Percentiles rank a stretch among this genome's conserved stretches.
phyloP scores from a whole-genome alignment of 2,888 invertebrate species.

The Amphipyra tragopoginis region DNA sequence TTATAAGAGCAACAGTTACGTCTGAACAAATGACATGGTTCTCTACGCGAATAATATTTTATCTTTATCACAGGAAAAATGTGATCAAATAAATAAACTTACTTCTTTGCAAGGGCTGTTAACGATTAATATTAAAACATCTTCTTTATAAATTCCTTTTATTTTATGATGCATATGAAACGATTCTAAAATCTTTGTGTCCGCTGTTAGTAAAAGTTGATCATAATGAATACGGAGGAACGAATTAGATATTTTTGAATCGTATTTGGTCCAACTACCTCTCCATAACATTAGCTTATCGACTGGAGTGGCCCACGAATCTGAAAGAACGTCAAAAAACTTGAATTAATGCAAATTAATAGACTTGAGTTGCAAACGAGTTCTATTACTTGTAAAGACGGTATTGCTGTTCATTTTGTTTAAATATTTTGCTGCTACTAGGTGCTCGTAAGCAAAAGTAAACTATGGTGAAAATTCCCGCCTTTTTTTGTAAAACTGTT shows the following conservation, averaged over 20 bases:
- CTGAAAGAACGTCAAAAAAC: conserved; percentile 52
- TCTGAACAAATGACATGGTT: too few species aligned
- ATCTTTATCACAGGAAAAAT: too few species aligned
- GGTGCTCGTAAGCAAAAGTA: too few species aligned
- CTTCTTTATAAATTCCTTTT: conserved; percentile 79
- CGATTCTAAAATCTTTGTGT: conserved; percentile 75
- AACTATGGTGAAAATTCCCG: conserved; percentile 15
- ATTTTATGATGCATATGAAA: conserved; percentile 75
- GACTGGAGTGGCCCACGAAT: conserved; percentile 67
- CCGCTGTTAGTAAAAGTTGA: conserved; percentile 73
- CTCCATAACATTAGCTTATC: conserved; percentile 79
- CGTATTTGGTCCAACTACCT: conserved; percentile 73
- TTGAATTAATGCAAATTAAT: not conserved
- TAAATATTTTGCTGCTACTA: too few species aligned
- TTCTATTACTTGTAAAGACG: conserved; percentile 10
- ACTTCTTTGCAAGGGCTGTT: conserved; percentile 66
- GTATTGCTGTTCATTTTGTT: conserved; percentile 21
- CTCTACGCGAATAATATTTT: too few species aligned
- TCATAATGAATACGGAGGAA: conserved; percentile 72
- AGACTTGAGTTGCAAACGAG: not conserved
- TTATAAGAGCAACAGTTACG: too few species aligned
- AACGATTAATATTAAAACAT: conserved; percentile 76
- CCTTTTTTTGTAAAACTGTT: not conserved
- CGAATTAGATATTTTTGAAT: conserved; percentile 55
- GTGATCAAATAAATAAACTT: conserved; percentile 41